Percentiles rank a stretch among this genome's conserved stretches.
Evolutionary conservation across 1,140 invertebrate genomes (phyloP).

Genomic region (Lepidostoma basale): DNA sequence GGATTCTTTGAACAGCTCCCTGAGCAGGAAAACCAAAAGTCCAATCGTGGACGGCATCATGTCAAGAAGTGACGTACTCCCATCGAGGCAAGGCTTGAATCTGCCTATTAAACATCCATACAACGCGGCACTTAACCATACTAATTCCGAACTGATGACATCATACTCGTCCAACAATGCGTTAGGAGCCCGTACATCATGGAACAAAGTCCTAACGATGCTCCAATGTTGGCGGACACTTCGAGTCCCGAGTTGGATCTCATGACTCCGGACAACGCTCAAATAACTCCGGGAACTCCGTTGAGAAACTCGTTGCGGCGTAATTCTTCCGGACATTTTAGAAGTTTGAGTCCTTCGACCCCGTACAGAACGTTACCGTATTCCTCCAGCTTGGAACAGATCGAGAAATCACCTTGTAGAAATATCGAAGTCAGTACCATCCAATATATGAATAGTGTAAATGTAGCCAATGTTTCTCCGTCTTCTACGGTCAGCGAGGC

Average conservation of each 20-base stretch:
- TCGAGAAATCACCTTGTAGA: conserved; percentile 19
- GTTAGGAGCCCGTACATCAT: conserved; percentile 49
- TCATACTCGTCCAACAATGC: conserved; percentile 12
- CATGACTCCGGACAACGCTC: conserved; percentile 60
- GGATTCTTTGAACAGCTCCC: conserved; percentile 46
- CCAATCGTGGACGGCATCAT: conserved; percentile 61
- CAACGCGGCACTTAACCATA: conserved; percentile 47
- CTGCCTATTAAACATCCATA: conserved; percentile 59
- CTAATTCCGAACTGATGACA: conserved; percentile 19
- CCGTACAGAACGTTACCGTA: too few relatives aligned
- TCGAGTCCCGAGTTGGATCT: conserved; percentile 66
- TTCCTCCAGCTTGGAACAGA: conserved; percentile 14
- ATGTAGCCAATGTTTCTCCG: conserved; percentile 40
- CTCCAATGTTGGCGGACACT: conserved; percentile 60
- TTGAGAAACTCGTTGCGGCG: conserved; percentile 24
- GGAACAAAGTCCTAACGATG: conserved; percentile 59
- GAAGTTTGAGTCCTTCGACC: conserved; percentile 22
- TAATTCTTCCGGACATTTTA: conserved; percentile 29
- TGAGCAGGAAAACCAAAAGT: conserved; percentile 56
- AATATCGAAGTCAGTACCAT: conserved; percentile 25
- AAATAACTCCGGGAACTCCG: conserved; percentile 49
- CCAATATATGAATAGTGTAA: conserved; percentile 43
- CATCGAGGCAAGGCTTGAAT: conserved; percentile 54
- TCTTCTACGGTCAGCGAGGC: conserved; percentile 78
- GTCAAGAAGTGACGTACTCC: conserved; percentile 59